These are phyloP conservation scores for Stomatorhinus walkeri DNA, from an alignment of 2,797 vertebrate species.

Conservation along the genomic window DNA sequence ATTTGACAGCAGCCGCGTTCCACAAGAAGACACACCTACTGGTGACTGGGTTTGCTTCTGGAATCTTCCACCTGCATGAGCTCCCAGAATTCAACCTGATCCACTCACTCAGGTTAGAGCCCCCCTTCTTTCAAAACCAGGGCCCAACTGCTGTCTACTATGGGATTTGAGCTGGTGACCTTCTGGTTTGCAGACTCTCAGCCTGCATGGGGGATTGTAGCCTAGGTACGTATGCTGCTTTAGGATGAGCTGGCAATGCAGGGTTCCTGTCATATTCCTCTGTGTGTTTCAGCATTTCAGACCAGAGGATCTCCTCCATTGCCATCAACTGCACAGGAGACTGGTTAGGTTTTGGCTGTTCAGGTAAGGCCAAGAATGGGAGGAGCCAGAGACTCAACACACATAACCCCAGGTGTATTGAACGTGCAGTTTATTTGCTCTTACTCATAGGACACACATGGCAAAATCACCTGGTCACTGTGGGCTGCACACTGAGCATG, in stretches of 20 bases:
- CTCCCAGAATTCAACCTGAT: constrained; percentile 89
- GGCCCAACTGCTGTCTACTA: neutral
- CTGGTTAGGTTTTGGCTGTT: constrained; percentile 92
- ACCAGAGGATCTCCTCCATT: constrained; percentile 78
- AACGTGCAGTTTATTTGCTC: constrained; percentile 41
- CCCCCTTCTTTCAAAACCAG: neutral
- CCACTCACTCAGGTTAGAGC: constrained; percentile 80
- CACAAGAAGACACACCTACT: constrained; percentile 81
- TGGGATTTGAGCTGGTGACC: neutral
- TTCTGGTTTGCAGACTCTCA: neutral
- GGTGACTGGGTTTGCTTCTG: constrained; percentile 89
- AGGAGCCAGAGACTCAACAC: neutral
- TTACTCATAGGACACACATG: neutral
- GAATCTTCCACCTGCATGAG: constrained; percentile 93
- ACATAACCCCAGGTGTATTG: neutral
- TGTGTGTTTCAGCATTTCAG: constrained; percentile 71
- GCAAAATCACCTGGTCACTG: neutral
- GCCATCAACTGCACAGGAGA: constrained; percentile 81
- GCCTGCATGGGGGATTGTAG: neutral
- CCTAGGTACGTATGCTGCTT: neutral
- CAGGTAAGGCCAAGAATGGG: constrained; percentile 60
- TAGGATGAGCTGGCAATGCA: neutral
- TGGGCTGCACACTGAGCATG: neutral
- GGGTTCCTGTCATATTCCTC: neutral
- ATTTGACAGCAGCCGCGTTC: constrained; percentile 73